These are phyloP conservation scores for Pipistrellus kuhlii DNA, from an alignment of 2,797 vertebrate species.

Conservation along the genomic window DNA sequence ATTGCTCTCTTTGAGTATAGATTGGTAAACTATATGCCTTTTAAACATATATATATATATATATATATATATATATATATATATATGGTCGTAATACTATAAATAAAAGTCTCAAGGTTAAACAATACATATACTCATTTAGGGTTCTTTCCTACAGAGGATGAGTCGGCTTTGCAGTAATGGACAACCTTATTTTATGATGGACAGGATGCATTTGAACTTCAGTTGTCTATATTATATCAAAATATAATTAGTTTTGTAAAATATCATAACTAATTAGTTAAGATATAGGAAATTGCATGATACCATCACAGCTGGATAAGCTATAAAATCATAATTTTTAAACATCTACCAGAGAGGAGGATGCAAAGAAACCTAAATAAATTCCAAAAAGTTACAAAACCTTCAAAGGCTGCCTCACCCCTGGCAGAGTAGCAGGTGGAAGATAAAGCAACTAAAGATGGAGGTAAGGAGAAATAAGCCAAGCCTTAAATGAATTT, in stretches of 20 bases:
- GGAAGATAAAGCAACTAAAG: neutral
- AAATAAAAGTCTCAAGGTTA: neutral
- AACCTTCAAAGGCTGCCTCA: neutral
- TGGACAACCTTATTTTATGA: neutral
- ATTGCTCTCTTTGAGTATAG: neutral
- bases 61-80: neutral
- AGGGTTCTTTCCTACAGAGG: neutral
- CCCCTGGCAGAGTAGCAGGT: neutral
- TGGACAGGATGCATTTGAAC: neutral
- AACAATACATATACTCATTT: neutral
- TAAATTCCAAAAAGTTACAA: neutral
- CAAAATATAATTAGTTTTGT: neutral
- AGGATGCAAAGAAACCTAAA: slow-evolving; percentile 27
- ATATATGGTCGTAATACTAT: neutral
- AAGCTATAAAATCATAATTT: slow-evolving; percentile 24
- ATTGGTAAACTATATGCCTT: neutral
- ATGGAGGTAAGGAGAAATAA: neutral
- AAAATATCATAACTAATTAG: neutral
- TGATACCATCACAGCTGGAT: neutral
- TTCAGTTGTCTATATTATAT: neutral
- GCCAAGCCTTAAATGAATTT: neutral
- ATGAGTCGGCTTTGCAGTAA: neutral
- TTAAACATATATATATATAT: neutral
- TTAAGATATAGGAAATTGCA: neutral
- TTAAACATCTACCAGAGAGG: neutral